phyloP scores from a whole-genome alignment of 37 sponge, comb jelly and placozoan species.

The Oopsacas minuta region DNA sequence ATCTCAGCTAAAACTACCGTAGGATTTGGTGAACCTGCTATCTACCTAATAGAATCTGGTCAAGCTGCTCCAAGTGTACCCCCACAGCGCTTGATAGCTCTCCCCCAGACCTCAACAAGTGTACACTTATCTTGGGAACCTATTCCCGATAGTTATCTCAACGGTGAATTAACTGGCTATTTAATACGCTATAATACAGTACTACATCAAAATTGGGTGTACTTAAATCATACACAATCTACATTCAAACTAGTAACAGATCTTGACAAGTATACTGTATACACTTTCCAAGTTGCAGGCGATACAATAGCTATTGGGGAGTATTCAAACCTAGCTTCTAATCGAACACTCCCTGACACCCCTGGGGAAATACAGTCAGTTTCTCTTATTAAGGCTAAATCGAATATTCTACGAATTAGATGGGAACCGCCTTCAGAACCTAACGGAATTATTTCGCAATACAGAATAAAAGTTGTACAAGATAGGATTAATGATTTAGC shows the following conservation, averaged over 20 bases:
- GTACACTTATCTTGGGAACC: neutral
- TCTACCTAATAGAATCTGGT: neutral
- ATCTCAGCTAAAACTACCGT: neutral
- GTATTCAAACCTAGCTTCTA: neutral
- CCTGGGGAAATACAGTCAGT: neutral
- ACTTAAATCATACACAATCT: neutral
- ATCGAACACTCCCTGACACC: neutral
- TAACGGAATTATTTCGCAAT: neutral
- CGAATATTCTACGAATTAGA: neutral
- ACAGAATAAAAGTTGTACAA: neutral
- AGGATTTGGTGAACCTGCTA: neutral
- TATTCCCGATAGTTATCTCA: neutral
- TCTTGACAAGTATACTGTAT: neutral
- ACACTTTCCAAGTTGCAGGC: neutral
- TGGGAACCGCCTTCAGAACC: neutral
- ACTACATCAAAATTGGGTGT: neutral
- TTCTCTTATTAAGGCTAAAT: neutral
- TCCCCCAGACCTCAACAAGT: neutral
- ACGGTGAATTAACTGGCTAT: neutral
- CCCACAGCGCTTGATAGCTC: neutral
- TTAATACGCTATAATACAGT: neutral
- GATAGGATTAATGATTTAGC: neutral
- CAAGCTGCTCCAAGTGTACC: neutral
- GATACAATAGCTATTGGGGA: neutral
- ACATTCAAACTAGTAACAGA: neutral